Conservation (phyloP, 2,888 invertebrate species). For the Patella pellucida region DNA sequence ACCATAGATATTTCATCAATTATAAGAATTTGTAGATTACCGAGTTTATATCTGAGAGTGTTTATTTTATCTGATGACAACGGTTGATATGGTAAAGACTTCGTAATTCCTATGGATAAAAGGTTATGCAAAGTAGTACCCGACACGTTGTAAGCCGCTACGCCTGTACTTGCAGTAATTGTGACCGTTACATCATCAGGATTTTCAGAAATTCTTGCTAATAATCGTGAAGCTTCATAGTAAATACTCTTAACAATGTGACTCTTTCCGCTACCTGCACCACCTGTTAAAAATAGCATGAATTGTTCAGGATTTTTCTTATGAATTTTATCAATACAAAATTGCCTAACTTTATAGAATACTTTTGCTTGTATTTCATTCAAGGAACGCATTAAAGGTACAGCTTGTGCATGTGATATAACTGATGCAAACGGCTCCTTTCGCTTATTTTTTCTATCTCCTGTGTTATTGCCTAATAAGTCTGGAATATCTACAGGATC, state of each 20-base stretch:
- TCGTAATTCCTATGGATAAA: neutral
- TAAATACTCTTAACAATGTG: conserved; percentile 22
- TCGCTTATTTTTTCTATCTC: conserved; percentile 15
- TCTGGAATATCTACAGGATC: neutral
- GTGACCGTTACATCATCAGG: conserved; percentile 20
- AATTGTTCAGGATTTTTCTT: conserved; percentile 5
- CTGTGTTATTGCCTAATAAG: neutral
- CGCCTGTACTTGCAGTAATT: conserved; percentile 1
- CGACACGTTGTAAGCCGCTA: conserved; percentile 6
- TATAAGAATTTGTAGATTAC: conserved; percentile 18
- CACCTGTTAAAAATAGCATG: conserved; percentile 23
- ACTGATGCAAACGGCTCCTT: neutral
- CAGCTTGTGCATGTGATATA: neutral
- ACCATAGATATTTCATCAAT: conserved; percentile 29
- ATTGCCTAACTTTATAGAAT: conserved; percentile 7
- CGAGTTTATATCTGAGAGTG: conserved; percentile 8
- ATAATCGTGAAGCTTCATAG: conserved; percentile 20
- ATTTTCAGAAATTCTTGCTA: neutral
- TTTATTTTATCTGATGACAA: conserved; percentile 18
- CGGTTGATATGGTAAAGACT: conserved; percentile 16
- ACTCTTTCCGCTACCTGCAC: conserved; percentile 21
- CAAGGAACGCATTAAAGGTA: neutral
- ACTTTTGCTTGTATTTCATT: neutral
- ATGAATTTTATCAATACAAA: conserved; percentile 16
- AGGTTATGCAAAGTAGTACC: conserved; percentile 7